phyloP scores from a whole-genome alignment of 2,797 vertebrate genomes.

The Oophaga sylvatica region DNA sequence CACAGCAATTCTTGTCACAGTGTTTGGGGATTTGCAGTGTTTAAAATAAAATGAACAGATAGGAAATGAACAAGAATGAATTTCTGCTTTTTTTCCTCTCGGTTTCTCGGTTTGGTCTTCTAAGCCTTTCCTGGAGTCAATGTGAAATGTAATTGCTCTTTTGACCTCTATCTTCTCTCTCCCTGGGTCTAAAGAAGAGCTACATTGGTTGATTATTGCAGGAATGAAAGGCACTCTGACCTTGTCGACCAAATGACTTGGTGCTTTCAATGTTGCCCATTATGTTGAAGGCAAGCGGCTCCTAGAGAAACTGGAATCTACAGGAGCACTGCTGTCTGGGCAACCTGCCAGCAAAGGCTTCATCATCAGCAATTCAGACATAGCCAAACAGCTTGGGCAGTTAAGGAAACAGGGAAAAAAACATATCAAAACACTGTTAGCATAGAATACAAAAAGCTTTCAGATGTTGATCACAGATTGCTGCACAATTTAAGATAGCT shows the following conservation, averaged over 20 bases:
- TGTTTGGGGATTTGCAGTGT: conserved; percentile 65
- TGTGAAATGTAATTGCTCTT: conserved; percentile 84
- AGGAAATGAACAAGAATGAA: conserved; percentile 67
- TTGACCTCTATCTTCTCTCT: conserved; percentile 82
- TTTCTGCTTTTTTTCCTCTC: conserved; percentile 61
- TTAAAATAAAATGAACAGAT: conserved; percentile 72
- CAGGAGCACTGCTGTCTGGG: conserved; percentile 73
- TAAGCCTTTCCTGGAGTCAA: conserved; percentile 77
- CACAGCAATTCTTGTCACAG: conserved; percentile 67
- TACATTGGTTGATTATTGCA: conserved; percentile 80
- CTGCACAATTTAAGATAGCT: conserved; percentile 58
- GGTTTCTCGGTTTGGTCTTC: conserved; percentile 68
- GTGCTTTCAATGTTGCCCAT: conserved; percentile 78
- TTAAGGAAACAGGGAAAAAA: conserved; percentile 64
- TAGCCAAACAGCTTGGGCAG: conserved; percentile 70
- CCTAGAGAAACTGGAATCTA: conserved; percentile 74
- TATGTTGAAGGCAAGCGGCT: conserved; percentile 77
- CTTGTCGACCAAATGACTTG: conserved; percentile 75
- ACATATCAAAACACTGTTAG: conserved; percentile 70
- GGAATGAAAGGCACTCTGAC: conserved; percentile 82
- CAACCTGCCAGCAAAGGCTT: conserved; percentile 75
- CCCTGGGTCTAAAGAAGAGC: conserved; percentile 79
- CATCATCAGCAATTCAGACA: conserved; percentile 68
- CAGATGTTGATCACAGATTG: conserved; percentile 61
- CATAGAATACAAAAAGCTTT: conserved; percentile 68